Evolutionary conservation across 2,113 vertebrate species (phyloP), one percentile per base, ranked within the genome.

Genomic region (Alouatta palliata): DNA sequence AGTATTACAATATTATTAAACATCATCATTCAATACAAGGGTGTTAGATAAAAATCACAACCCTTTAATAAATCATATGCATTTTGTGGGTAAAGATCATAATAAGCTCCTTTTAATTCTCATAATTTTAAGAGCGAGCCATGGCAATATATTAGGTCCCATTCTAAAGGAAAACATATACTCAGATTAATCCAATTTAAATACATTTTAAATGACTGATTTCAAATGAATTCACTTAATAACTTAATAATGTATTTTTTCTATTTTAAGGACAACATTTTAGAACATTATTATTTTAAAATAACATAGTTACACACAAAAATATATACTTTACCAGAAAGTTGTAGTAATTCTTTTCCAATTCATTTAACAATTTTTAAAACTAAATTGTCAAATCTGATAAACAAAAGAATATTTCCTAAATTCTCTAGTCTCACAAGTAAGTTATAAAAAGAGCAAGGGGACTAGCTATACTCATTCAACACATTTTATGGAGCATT

Each of bases 1-100:
- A 30, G 64, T 94, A 83, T 68, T 82, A 75, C 0, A 66, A 4
- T 8, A 75, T 95, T 98, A 97, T 76, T 96, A 64, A 98, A 96
- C 16, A 75, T 40, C 83, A 97, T 97, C 95, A 96, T 82, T 97
- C 97, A 97, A 96, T 25, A 8, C 45, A 70, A 9, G 10, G 27
- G 40, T 0, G 19, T 58, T 95, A 83, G 70, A 96, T 94, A 61
- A 93, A 97, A 98, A 94, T 23, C 47, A 5, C 17, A 90, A 32
- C 16, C 0, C 61, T 94, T 12, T 37, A 79, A 96, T 97, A 95
- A 95, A 82, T 96, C 97, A 97, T 64, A 1, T 64, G 19, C 64
- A 94, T 35, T 97, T 66, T 94, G 16, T 56, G 61, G 73, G 80
- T 3, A 76, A 64, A 37, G 25, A 91, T 90, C 19, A 85, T 0